These are phyloP conservation scores for Tursiops truncatus DNA, from an alignment of 2,113 vertebrate genomes.

Conservation along the genomic window DNA sequence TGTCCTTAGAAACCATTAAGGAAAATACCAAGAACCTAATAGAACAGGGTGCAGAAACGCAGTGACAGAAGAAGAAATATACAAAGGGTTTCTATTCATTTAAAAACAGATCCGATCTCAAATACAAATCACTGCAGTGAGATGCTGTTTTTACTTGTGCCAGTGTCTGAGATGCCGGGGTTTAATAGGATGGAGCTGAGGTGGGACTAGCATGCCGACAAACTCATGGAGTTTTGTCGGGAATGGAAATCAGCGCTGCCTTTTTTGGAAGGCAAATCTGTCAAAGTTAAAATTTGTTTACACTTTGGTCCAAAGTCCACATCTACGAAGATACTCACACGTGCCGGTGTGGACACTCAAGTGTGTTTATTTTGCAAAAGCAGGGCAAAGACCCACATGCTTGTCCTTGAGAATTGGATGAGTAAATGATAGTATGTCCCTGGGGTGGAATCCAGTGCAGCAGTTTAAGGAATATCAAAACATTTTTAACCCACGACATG, in stretches of 20 bases:
- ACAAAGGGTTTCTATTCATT: no score
- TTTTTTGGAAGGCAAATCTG: rapidly evolving
- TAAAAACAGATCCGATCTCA: not conserved
- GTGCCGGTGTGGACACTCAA: rapidly evolving
- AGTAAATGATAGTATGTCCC: rapidly evolving
- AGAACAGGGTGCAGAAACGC: not conserved
- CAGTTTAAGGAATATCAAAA: not conserved
- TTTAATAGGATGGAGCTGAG: rapidly evolving
- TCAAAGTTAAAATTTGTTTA: not conserved
- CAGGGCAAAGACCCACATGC: not conserved
- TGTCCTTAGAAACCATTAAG: not conserved
- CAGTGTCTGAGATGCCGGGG: not conserved
- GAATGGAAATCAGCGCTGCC: no score
- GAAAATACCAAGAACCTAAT: not conserved
- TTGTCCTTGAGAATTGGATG: not conserved
- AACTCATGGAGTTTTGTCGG: rapidly evolving
- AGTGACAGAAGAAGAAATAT: not conserved
- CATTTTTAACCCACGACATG: rapidly evolving
- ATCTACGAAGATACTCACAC: rapidly evolving
- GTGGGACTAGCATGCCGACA: rapidly evolving
- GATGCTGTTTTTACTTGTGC: rapidly evolving
- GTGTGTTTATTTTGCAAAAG: not conserved
- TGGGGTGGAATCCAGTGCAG: rapidly evolving
- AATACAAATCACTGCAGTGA: no score
- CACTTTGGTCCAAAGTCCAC: not conserved